A percentile compares a stretch with the other conserved stretches of the same genome.
Evolutionary conservation across 2,888 invertebrate species (phyloP).

Genomic region (Cephonodes hylas): DNA sequence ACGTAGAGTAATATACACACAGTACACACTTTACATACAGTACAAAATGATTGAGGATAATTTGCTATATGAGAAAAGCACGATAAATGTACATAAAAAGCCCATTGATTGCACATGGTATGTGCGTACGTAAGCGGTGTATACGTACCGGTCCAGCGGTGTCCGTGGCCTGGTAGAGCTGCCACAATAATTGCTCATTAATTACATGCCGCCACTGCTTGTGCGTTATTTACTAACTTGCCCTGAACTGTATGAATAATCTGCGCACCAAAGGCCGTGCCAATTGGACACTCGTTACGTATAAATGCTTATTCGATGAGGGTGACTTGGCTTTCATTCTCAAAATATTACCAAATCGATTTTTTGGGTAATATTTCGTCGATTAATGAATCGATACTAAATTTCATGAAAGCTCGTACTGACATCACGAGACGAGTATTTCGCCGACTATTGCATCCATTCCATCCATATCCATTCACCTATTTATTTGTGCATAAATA

Average conservation of each 20-base stretch:
- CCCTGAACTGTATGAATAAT: constrained; percentile 18
- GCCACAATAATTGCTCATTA: constrained; percentile 75
- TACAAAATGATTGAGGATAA: not conserved
- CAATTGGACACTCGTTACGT: not conserved
- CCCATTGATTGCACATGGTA: constrained; percentile 30
- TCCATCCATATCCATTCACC: too few relatives aligned
- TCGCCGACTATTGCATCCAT: not conserved
- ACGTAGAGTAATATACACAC: not conserved
- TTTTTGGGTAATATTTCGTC: not conserved
- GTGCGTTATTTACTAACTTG: constrained; percentile 37
- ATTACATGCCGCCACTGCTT: constrained; percentile 52
- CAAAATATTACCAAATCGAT: not conserved
- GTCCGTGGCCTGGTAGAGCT: constrained; percentile 80
- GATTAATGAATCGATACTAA: not conserved
- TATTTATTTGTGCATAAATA: not conserved
- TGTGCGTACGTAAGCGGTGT: constrained; percentile 30
- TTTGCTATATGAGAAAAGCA: constrained; percentile 26
- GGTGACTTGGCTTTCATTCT: not conserved
- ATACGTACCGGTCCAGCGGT: constrained; percentile 73
- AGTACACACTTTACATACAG: not conserved
- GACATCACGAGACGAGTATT: not conserved
- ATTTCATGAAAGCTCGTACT: not conserved
- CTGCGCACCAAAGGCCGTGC: not conserved
- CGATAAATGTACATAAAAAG: constrained; percentile 37
- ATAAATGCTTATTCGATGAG: not conserved